Conservation (phyloP, 2,888 invertebrate genomes). For the Rugalucina vietnamica region DNA sequence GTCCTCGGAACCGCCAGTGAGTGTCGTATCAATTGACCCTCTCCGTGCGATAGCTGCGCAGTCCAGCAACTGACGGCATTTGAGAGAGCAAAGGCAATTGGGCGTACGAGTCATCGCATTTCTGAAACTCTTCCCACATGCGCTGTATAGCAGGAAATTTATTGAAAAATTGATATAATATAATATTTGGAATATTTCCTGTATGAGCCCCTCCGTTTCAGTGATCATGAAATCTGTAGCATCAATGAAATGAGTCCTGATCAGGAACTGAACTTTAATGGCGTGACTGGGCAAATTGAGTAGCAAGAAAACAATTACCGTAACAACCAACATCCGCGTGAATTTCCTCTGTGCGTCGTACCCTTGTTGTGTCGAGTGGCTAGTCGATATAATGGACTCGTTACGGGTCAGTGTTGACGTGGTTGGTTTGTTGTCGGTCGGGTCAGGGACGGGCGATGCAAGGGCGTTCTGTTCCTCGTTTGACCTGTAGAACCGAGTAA, state of each 20-base stretch:
- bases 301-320: conserved; percentile 91
- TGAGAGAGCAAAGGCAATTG: conserved; percentile 25
- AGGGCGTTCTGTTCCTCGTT: conserved; percentile 45
- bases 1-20: neutral
- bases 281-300: conserved; percentile 86
- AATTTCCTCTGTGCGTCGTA: conserved; percentile 82
- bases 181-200: conserved; percentile 87
- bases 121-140: conserved; percentile 82
- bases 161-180: conserved; percentile 94
- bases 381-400: neutral
- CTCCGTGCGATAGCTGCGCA: conserved; percentile 28
- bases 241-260: conserved; percentile 64
- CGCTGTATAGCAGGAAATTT: conserved; percentile 88
- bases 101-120: conserved; percentile 63
- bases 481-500: conserved; percentile 84
- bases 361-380: conserved; percentile 45
- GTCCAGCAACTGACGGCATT: conserved; percentile 20
- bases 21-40: conserved; percentile 29
- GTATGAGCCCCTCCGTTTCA: conserved; percentile 65
- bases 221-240: conserved; percentile 64
- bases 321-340: conserved; percentile 92
- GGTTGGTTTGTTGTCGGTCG: neutral
- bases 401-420: neutral
- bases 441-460: conserved; percentile 28
- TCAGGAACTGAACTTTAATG: conserved; percentile 71